Base-by-base conservation (phyloP, 2,888 invertebrate genomes). In the Caenorhabditis plicata region DNA sequence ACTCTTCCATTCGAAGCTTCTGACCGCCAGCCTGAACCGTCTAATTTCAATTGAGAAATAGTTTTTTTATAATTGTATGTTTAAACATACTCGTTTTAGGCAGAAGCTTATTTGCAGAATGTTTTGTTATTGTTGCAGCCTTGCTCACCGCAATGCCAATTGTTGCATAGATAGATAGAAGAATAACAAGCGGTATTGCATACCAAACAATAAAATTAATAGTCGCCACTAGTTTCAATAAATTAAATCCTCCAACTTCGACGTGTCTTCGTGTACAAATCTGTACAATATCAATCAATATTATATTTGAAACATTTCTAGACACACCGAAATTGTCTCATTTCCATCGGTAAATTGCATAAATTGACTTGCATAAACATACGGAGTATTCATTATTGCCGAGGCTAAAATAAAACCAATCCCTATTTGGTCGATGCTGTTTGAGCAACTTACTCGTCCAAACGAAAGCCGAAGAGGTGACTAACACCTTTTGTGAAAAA, bases 81-180 rank as follows among this genome's bases (percentile, higher is more conserved):
- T 40, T 20, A 7, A n/a, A 9, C 38, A 22, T 26, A 60, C 51
- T 62, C 15, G 62, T 55, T 52, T 55, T 55, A 20, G 58, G 53
- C n/a, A 64, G 43, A 1, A 66, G 57, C 36, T 69, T 66, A 20
- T 64, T 64, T 9, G 56, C 62, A 2, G 68, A 58, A 20, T 64
- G 53, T 31, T 68, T 64, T 7, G 62, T 62, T 22, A 68, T 65
- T n/a, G 57, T 47, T 7, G 65, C 62, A 2, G 69, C 62, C 23
- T 64, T 64, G 40, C 63, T 61, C 2, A 83, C 75, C 1, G 78
- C 80, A 4, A 76, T 47, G 2, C 81, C 81, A 13, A 83, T 82
- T 4, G 77, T 74, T 13, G 78, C 76, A 63, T 83, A 83, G 68
- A 83, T 81, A 50, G 79, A 67, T 2, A 78, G 68, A 55, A 83